Evolutionary conservation across 2,888 invertebrate species (phyloP), one percentile per base, ranked within the genome.

Genomic region (Acleris sparsana): DNA sequence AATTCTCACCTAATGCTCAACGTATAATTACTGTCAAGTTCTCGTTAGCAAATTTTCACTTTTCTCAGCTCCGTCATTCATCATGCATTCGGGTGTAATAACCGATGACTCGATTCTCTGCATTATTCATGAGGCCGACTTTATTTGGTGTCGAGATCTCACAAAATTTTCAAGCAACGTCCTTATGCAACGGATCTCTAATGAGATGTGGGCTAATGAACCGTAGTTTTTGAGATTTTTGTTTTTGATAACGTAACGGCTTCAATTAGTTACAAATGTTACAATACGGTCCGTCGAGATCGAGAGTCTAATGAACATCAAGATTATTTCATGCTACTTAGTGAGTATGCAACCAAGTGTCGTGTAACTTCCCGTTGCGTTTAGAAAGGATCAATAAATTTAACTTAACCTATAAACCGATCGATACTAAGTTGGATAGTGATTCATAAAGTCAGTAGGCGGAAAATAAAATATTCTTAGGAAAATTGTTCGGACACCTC

Each of bases 51-150:
- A 61, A 73, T 77, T 80, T 80, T 77, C 80, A 80, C 80, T 79
- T 80, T 77, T 73, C 69, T 72, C 71, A 70, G 64, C 48, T 53
- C 29, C n/a, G 71, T 71, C 72, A 71, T 63, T 52, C 48, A 62
- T 53, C 83, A 83, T 85, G 82, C 80, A 86, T 87, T 87, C 82
- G 83, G 83, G 90, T 84, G 86, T 86, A 90, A 88, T 83, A 88
- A 88, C 89, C 90, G 81, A 73, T 69, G 72, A 75, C 74, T 75
- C 73, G 79, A 79, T 77, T 71, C 73, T 69, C 78, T 86, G 80
- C 78, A 87, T 86, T 85, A 88, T 87, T 82, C 77, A 88, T 87
- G 76, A 86, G 78, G 62, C 68, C 60, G 69, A 64, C 65, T 66
- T 67, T 63, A 60, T 63, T 59, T 61, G 7, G 58, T 46, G 39